Evolutionary conservation across 64 coral and sea anemone species (phyloP), one percentile per base, ranked within the genome.

Genomic region (Actinia tenebrosa): DNA sequence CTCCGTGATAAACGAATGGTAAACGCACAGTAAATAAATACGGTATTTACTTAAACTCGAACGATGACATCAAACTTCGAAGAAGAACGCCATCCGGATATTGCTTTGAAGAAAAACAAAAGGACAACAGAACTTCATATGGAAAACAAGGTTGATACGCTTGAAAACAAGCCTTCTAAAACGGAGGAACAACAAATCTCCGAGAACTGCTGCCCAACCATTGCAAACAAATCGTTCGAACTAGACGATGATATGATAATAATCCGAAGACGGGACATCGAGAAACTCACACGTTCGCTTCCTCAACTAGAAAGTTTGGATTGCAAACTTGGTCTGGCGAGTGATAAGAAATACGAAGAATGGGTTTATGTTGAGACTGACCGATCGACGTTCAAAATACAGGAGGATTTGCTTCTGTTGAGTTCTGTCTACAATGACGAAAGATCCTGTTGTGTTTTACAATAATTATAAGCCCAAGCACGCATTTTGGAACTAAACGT

Each of bases 351-450:
- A 19, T 92, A 71, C 59, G 90, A 92, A 68, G 90, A 92, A 62
- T 92, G 90, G 90, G 84, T 92, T 45, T 87, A 69, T 68, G 90
- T 92, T 23, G 90, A 92, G 9, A 46, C 86, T 16, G 83, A 92
- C 43, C 86, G 84, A n/a, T 56, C 75, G 4, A 87, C 90, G 7
- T 86, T 81, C 56, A 68, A 92, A 54, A 79, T 92, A 11, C 84
- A 87, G 45, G 85, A 92, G 53, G 50, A 87, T 42, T 64, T 92
- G 59, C 86, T 92, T n/a, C 78, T 92, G 30, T 60, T 92, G 78
- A 92, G 90, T 53, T 92, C 90, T 13, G 90, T 92, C 4, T 92
- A 92, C 45, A 60, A 79, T 16, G 86, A 92, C 64, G 86, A 80
- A 37, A 53, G 63, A 13, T 10, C 20, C 3, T 92, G 90, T 83